These are phyloP conservation scores for Syritta pipiens DNA, from an alignment of 2,888 invertebrate genomes.

Conservation along the genomic window DNA sequence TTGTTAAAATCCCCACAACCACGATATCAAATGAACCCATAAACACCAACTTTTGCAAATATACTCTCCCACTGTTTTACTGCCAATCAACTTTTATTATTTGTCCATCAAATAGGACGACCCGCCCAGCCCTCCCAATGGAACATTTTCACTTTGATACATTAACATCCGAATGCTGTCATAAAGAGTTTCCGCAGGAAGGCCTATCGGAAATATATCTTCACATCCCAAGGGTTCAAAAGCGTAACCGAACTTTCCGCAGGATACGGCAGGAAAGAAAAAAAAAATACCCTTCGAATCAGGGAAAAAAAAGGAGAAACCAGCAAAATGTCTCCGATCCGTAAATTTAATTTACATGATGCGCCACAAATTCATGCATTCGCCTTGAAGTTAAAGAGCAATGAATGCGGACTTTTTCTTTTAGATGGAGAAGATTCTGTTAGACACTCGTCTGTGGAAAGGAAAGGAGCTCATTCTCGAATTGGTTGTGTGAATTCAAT, in stretches of 20 bases:
- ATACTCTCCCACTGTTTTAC: slow-evolving; percentile 45
- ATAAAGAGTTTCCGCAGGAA: slow-evolving; percentile 62
- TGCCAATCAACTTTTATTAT: slow-evolving; percentile 66
- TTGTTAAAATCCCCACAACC: slow-evolving; percentile 6
- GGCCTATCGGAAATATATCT: slow-evolving; percentile 56
- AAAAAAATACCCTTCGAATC: background rate
- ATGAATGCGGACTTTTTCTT: slow-evolving; percentile 33
- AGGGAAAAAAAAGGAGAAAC: background rate
- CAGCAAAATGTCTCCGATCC: slow-evolving; percentile 59
- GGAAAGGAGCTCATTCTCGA: slow-evolving; percentile 49
- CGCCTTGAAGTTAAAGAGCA: slow-evolving; percentile 35
- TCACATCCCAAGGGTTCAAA: slow-evolving; percentile 51
- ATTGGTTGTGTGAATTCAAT: slow-evolving; percentile 64
- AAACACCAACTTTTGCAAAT: slow-evolving; percentile 42
- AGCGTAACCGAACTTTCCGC: slow-evolving; percentile 51
- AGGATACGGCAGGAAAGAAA: slow-evolving; percentile 33
- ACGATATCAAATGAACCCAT: slow-evolving; percentile 41
- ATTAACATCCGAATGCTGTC: slow-evolving; percentile 62
- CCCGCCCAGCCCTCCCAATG: slow-evolving; percentile 21
- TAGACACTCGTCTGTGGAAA: background rate
- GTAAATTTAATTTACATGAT: slow-evolving; percentile 67
- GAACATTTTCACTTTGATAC: slow-evolving; percentile 64
- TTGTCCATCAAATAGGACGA: slow-evolving; percentile 46
- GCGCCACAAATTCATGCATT: slow-evolving; percentile 53
- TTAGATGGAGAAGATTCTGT: background rate